phyloP scores from a whole-genome alignment of 2,797 vertebrate species.

The Distichodus sexfasciatus region DNA sequence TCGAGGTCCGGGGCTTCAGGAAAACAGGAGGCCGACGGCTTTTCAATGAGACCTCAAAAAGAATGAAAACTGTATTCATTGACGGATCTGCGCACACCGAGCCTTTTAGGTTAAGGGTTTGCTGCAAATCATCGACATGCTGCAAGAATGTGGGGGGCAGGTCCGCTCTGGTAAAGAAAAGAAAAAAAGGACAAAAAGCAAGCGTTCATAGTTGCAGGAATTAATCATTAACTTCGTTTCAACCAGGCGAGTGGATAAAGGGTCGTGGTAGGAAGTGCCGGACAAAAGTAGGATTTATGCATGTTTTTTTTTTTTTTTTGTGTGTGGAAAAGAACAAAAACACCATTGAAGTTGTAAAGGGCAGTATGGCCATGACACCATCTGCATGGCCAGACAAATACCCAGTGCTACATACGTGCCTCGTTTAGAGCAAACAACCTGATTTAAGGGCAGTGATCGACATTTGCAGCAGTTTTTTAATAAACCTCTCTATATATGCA shows the following conservation, averaged over 20 bases:
- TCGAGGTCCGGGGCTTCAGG: slow-evolving; percentile 38
- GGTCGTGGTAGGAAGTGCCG: slow-evolving; percentile 37
- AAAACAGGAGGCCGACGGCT: slow-evolving; percentile 42
- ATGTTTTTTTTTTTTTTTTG: not conserved
- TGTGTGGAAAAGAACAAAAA: slow-evolving; percentile 5
- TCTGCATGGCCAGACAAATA: not conserved
- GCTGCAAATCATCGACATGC: slow-evolving; percentile 65
- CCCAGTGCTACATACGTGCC: not conserved
- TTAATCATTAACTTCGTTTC: slow-evolving; percentile 67
- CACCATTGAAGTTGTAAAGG: slow-evolving; percentile 1
- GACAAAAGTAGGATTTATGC: slow-evolving; percentile 21
- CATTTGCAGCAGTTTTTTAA: no score
- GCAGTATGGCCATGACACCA: not conserved
- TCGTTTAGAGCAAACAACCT: not conserved
- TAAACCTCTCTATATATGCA: no score
- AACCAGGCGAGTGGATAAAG: slow-evolving; percentile 39
- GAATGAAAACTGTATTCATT: slow-evolving; percentile 44
- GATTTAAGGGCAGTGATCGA: no score
- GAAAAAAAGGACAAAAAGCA: slow-evolving; percentile 27
- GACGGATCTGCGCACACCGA: slow-evolving; percentile 41
- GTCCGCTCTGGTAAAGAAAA: slow-evolving; percentile 28
- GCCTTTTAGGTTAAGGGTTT: slow-evolving; percentile 47
- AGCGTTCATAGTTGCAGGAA: slow-evolving; percentile 24
- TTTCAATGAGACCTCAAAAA: slow-evolving; percentile 41
- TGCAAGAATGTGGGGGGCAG: slow-evolving; percentile 22